Conservation (phyloP, 2,888 invertebrate genomes). For the Homarus gammarus region DNA sequence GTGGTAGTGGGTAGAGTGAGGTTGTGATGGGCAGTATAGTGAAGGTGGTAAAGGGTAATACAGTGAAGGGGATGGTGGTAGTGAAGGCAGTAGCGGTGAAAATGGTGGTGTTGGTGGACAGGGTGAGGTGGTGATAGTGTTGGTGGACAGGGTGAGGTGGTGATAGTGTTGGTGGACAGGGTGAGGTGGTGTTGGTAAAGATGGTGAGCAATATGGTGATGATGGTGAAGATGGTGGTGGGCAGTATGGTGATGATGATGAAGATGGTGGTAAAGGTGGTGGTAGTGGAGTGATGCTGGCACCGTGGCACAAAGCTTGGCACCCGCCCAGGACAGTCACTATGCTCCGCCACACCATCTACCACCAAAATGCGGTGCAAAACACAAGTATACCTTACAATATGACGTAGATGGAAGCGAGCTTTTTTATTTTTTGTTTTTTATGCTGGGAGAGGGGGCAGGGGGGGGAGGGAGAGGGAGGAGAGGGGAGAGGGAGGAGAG, state of each 20-base stretch:
- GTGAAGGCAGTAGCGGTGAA: not conserved
- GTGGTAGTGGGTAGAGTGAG: too few species aligned
- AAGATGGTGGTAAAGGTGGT: not conserved
- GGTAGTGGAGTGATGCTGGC: not conserved
- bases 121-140: not conserved
- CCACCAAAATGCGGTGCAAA: conserved; percentile 6
- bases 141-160: not conserved
- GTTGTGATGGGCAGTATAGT: too few species aligned
- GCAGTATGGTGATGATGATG: not conserved
- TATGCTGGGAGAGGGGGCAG: not conserved
- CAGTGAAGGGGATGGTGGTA: too few species aligned
- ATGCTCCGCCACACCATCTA: conserved; percentile 1
- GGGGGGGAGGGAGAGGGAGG: not conserved
- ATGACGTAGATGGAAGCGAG: not conserved
- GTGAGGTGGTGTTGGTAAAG: too few species aligned
- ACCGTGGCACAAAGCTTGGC: conserved; percentile 34
- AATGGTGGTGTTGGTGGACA: not conserved
- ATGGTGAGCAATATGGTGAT: not conserved
- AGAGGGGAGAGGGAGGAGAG: not conserved
- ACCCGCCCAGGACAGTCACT: conserved; percentile 38
- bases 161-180: not conserved
- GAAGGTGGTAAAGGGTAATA: too few species aligned
- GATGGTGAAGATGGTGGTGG: not conserved
- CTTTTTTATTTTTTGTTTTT: not conserved
- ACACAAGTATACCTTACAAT: not conserved